Evolutionary conservation across 2,888 invertebrate species (phyloP), one percentile per base, ranked within the genome.

Genomic region (Apoderus coryli): DNA sequence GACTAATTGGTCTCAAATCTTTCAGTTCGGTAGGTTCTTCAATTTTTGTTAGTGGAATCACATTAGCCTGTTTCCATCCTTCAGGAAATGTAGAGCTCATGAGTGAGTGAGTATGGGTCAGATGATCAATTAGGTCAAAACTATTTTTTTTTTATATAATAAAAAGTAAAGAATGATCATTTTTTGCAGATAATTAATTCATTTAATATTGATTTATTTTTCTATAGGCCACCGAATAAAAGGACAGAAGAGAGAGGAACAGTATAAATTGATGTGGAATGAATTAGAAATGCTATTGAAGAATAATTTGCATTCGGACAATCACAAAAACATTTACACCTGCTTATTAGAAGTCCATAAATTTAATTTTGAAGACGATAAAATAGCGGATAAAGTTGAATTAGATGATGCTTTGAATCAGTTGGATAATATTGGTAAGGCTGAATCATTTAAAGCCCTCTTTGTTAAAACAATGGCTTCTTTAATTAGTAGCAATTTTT

Each of bases 211-310:
- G n/a, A n/a, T n/a, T n/a, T n/a, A n/a, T n/a, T n/a, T n/a, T n/a
- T n/a, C n/a, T n/a, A n/a, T n/a, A n/a, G n/a, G n/a, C n/a, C 67
- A 74, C 42, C 68, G 80, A 57, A 72, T 52, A 12, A 61, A 59
- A 42, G 61, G 63, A 2, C 59, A 59, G 6, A 74, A 76, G 12
- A 69, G 77, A 39, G 89, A 92, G 45, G 92, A 93, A 49, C 88
- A 89, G 46, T 93, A 93, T 62, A 73, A 84, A 25, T 69, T 31
- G 31, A 70, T 93, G 54, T 95, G 92, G 81, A 68, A 72, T 15
- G 93, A 95, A 53, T 56, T 93, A 27, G 93, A 93, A 53, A 73
- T 74, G 7, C 64, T 90, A 19, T 61, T 93, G 1, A 75, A 81
- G 31, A 72, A 74, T 14, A 79, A 82, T 53, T 68, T 78, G 14